These are phyloP conservation scores for Urophycis tenuis DNA, from an alignment of 2,797 vertebrate genomes.

Conservation along the genomic window DNA sequence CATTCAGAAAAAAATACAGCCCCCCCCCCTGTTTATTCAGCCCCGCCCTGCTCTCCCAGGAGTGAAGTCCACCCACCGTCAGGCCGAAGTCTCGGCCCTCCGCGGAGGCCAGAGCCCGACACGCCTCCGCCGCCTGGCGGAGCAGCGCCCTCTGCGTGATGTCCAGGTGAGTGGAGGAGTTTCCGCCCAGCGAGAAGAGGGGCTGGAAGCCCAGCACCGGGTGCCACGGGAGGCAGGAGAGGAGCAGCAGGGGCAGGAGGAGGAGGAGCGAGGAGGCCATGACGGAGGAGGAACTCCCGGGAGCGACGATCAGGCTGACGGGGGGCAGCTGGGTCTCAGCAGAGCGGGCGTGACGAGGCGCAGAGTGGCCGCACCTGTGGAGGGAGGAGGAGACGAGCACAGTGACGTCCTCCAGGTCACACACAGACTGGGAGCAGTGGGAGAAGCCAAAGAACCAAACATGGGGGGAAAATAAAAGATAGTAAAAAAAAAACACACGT, in stretches of 20 bases:
- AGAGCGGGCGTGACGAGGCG: conserved; percentile 19
- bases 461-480: too few species aligned
- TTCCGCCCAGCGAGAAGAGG: conserved; percentile 18
- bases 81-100: conserved; percentile 50
- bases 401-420: too few species aligned
- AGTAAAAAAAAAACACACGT: not conserved
- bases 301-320: too few species aligned
- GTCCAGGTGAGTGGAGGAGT: conserved; percentile 46
- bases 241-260: conserved; percentile 21
- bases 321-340: not conserved
- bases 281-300: rapidly evolving
- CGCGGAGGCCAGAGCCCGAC: conserved; percentile 39
- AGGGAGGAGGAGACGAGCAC: too few species aligned
- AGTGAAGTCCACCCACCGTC: conserved; percentile 41
- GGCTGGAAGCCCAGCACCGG: conserved; percentile 44
- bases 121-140: conserved; percentile 59
- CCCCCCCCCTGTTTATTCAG: too few species aligned
- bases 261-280: conserved; percentile 21
- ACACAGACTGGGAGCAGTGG: not conserved
- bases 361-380: conserved; percentile 35
- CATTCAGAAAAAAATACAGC: too few species aligned
- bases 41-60: too few species aligned
- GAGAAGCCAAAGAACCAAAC: not conserved
- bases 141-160: conserved; percentile 56
- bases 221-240: conserved; percentile 8